A percentile compares a stretch with the other conserved stretches of the same genome.
These are phyloP conservation scores for Aphelenchoides besseyi DNA, from an alignment of 1,140 invertebrate species.

Conservation along the genomic window DNA sequence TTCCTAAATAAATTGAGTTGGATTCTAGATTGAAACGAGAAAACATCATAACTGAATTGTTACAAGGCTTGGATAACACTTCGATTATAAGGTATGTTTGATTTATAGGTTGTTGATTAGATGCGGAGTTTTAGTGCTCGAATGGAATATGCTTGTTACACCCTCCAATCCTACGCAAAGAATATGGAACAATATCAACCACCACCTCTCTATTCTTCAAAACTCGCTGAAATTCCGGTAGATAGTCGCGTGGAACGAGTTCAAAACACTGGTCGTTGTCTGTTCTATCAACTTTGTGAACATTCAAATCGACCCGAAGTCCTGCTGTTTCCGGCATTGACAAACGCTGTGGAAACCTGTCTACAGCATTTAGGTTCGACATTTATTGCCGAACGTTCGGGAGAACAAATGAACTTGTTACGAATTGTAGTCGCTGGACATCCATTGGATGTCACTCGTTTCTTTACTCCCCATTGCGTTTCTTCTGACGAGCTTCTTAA, in stretches of 20 bases:
- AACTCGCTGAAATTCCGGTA: constrained; percentile 10
- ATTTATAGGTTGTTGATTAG: neutral
- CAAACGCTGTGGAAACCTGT: constrained; percentile 28
- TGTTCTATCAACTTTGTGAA: constrained; percentile 39
- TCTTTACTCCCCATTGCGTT: constrained; percentile 45
- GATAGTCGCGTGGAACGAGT: constrained; percentile 14
- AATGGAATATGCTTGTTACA: constrained; percentile 41
- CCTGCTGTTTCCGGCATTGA: constrained; percentile 34
- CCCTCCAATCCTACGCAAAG: neutral
- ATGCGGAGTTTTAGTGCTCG: constrained; percentile 22
- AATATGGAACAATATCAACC: neutral
- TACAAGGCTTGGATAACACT: constrained; percentile 21
- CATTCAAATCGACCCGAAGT: constrained; percentile 20
- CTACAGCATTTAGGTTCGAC: constrained; percentile 29
- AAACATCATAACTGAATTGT: constrained; percentile 30
- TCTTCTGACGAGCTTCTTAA: neutral
- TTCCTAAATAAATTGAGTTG: too few species aligned
- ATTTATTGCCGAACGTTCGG: constrained; percentile 32
- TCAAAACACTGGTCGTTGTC: constrained; percentile 17
- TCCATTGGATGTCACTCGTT: constrained; percentile 32
- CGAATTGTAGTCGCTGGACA: constrained; percentile 36
- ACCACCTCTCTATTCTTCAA: constrained; percentile 15
- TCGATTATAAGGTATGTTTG: constrained; percentile 24
- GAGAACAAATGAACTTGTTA: constrained; percentile 36
- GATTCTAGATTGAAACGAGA: constrained; percentile 30